Evolutionary conservation across 1,140 invertebrate species (phyloP), one percentile per base, ranked within the genome.

Genomic region (Calliphora vicina): DNA sequence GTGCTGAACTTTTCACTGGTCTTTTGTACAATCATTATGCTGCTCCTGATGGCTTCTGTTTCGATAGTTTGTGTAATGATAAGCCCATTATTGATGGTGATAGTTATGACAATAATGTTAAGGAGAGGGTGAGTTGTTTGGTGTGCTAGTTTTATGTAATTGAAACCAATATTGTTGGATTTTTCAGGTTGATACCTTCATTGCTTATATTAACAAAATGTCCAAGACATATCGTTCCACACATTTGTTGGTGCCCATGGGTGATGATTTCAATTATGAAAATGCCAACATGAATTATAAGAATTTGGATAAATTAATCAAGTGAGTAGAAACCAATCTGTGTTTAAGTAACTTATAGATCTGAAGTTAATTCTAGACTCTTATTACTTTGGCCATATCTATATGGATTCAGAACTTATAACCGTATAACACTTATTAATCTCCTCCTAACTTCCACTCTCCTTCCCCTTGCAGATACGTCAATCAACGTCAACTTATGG

Each of bases 251-350:
- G 91, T 98, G 76, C 89, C 97, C 0, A 98, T 99, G 97, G 97
- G 98, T 0, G 94, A 94, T 85, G 97, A 99, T 92, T 99, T 99
- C 88, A 93, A 95, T 85, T 99, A 97, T 90, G 95, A 96, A 86
- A 94, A 96, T 87, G 97, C 97, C 0, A 91, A 94, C 85, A 94
- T 94, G 89, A 97, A 96, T 94, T 99, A 94, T 88, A 94, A 92
- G 84, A 98, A 98, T 90, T 88, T 98, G 88, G 97, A 99, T 87
- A 96, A 96, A 87, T 92, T 98, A 17, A 97, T 98, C 86, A 93
- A 93, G 96, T 97, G 93, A 93, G 93, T 91, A 84, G 0, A 2
- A 72, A 2, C 17, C 0, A 5, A 1, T n/a, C n/a, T n/a, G n/a
- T n/a, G n/a, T n/a, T n/a, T n/a, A n/a, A n/a, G n/a, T n/a, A n/a